Evolutionary conservation across 2,113 vertebrate genomes (phyloP).

Genomic region (Tricholaema leucomelas): DNA sequence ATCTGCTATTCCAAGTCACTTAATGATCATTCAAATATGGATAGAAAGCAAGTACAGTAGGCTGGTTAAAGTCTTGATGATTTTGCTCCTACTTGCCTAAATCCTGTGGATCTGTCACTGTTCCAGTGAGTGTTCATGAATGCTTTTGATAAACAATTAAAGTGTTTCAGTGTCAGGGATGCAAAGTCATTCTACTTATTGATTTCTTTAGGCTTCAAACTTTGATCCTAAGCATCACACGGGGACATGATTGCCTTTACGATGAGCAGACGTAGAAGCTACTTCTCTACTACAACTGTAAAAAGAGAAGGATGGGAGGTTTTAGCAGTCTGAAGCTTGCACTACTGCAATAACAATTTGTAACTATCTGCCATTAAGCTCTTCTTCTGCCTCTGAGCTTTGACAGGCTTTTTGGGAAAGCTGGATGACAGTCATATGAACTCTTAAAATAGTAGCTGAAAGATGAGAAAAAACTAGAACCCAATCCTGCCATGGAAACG

Average conservation of each 20-base stretch:
- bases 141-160: background rate
- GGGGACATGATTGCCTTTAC: background rate
- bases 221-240: background rate
- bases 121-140: background rate
- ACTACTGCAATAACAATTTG: background rate
- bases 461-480: background rate
- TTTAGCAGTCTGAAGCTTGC: background rate
- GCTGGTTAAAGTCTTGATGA: background rate
- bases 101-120: background rate
- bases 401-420: conserved; percentile 32
- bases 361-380: background rate
- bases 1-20: background rate
- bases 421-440: conserved; percentile 35
- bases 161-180: background rate
- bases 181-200: background rate
- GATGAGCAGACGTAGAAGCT: background rate
- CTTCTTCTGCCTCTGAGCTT: background rate
- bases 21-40: background rate
- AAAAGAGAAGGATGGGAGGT: background rate
- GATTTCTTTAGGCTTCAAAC: background rate
- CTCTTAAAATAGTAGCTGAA: conserved; percentile 35
- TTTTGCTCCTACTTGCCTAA: background rate
- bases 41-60: background rate
- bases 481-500: conserved; percentile 16
- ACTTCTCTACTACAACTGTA: background rate